Percentiles rank a stretch among this genome's conserved stretches.
These are phyloP conservation scores for Amphilophus citrinellus DNA, from an alignment of 2,113 vertebrate genomes.

Conservation along the genomic window DNA sequence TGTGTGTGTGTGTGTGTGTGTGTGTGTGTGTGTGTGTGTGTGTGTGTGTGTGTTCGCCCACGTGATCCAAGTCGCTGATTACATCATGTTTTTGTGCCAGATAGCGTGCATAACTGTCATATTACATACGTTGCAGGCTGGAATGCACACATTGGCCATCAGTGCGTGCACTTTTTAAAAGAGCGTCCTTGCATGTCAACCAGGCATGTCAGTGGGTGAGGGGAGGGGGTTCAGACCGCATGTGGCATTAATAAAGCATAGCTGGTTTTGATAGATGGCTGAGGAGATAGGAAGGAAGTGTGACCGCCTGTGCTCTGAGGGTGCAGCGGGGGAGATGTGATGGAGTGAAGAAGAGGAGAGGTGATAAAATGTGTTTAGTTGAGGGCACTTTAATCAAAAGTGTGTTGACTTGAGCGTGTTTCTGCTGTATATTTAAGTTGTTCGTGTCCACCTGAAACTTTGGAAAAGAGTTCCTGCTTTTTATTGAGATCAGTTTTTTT, in stretches of 20 bases:
- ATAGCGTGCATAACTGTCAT: neutral
- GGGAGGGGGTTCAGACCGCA: neutral
- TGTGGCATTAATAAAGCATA: slow-evolving; percentile 39
- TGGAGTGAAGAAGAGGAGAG: neutral
- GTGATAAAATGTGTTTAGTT: slow-evolving; percentile 27
- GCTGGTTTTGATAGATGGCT: slow-evolving; percentile 23
- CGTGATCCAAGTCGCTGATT: slow-evolving; percentile 16
- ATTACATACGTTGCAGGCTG: neutral
- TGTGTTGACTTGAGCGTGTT: neutral
- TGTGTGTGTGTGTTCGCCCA: neutral
- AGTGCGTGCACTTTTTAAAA: neutral
- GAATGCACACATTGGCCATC: neutral
- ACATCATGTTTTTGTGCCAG: slow-evolving; percentile 2
- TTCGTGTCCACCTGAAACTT: neutral
- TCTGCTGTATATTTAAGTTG: neutral
- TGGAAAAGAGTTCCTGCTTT: neutral
- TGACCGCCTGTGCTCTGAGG: slow-evolving; percentile 4
- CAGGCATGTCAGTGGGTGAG: neutral
- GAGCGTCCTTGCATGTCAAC: slow-evolving; percentile 17
- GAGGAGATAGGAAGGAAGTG: slow-evolving; percentile 2
- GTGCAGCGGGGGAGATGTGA: neutral
- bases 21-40: neutral
- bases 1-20: neutral
- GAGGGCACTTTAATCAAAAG: slow-evolving; percentile 10
- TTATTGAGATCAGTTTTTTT: neutral